Evolutionary conservation across 2,888 invertebrate species (phyloP), one percentile per base, ranked within the genome.

Genomic region (Allygus modestus): DNA sequence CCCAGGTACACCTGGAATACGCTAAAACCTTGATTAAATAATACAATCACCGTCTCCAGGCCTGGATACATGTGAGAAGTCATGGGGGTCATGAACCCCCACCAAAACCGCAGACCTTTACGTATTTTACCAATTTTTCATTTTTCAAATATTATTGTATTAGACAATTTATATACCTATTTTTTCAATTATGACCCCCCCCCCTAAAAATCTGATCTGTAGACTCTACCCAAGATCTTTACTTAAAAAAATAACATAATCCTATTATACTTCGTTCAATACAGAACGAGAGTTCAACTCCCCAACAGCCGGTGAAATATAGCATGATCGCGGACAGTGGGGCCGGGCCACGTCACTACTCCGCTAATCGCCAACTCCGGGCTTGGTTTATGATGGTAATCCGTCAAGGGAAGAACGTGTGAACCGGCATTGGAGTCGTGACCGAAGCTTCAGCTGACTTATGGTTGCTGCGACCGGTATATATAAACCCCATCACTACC

Each of bases 371-470:
- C 20, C 65, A 2, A 15, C 9, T 28, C 28, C 15, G 65, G 65
- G 58, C 58, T 23, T 65, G 31, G 65, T 65, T 65, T 65, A 65
- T 31, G 65, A 15, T 15, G 65, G 65, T 31, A 15, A 65, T 65
- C 65, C 65, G 65, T 65, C 65, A 65, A 15, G 65, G 17, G 31
- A 31, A 65, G 31, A 31, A 65, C 65, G 65, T 65, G 65, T 65
- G 65, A 65, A 65, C 65, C 65, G 28, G n/a, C n/a, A n/a, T 11
- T n/a, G 26, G n/a, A n/a, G 65, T 65, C 65, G 65, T 65, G 65
- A 65, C 65, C 65, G 28, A 0, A 2, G 65, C 65, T 15, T 2
- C 0, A 20, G 31, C 28, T 65, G 58, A 58, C 58, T 58, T 58
- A 58, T 58, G 65, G 65, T 11, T 0, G 65, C 65, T 2, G 31